Base-by-base conservation (phyloP, 2,797 vertebrate genomes). In the Sebastes trivittatus region DNA sequence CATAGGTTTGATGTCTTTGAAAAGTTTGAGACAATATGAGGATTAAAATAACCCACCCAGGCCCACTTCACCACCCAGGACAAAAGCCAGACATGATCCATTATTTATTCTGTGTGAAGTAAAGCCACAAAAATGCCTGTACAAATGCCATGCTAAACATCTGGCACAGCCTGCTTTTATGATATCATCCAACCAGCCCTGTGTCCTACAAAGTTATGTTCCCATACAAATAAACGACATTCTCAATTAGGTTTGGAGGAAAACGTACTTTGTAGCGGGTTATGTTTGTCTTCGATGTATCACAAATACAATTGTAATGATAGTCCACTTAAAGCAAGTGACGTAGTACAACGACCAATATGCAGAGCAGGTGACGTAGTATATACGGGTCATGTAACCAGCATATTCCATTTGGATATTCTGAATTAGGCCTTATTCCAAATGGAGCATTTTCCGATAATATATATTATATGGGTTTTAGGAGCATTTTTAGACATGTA, bases 61-160 rank as follows among this genome's bases (percentile, higher is more conserved):
- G 30, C 60, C 30, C 63, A 72, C 64, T 72, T 77, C 74, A 18
- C 59, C 52, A 22, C 23, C 27, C 32, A 27, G 77, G 84, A 88
- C 78, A 65, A 75, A 88, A 78, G 67, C 84, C 88, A 90, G 88
- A 72, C 64, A 77, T 29, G 70, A 55, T 14, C 80, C 67, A 69
- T 66, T 84, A 84, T 90, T 88, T 88, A 77, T 82, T 85, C 77
- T 85, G 77, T 42, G 42, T 84, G 78, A 90, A 84, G 77, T 65
- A 67, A 63, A 87, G 70, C 85, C 85, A 79, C 71, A 90, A 82
- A 90, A 82, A 90, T 73, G 80, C 77, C 65, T 68, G 85, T 77
- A 72, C 80, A 52, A 18, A 85, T 84, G 85, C 87, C 85, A 89
- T 72, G 68, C 62, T 75, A 78, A 87, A 85, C 88, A 90, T 88